Base-by-base conservation (phyloP, 1,140 invertebrate genomes). In the Micrasema longulum region DNA sequence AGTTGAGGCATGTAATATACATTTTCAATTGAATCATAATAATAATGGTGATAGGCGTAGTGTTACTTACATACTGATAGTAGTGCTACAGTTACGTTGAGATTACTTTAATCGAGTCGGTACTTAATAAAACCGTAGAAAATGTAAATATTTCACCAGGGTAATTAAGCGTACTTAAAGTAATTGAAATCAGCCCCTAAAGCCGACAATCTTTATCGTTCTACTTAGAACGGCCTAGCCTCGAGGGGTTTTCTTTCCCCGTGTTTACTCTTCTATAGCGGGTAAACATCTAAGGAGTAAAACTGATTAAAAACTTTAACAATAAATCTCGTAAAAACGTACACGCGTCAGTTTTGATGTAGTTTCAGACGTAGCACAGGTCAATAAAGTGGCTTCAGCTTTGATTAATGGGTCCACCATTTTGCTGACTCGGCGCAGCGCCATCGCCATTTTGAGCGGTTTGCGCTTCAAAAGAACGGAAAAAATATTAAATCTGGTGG, bases 271-370 rank as follows among this genome's bases (percentile, higher is more conserved):
- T 16, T 31, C n/a, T 60, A 18, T 53, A 16, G 12, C 16, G 55
- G 16, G 16, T 60, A 60, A 60, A 60, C 36, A 60, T 41, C 55
- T 43, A 16, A 7, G 36, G 55, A 60, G 35, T 41, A 18, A 60
- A 60, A 60, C 41, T 60, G 55, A 60, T 60, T 60, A 60, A 60
- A 60, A 60, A 60, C 55, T 60, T 60, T 60, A 20, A 60, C 35
- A 60, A 60, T 60, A 60, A 60, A 60, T 60, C 55, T 60, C 35
- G 55, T 41, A 43, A 60, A 60, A 60, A 41, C 36, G 36, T 60
- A 60, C 55, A 60, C 36, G 55, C 35, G 36, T 41, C 22, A 35
- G 55, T 38, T 60, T 60, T 60, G 55, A 60, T 60, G 55, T 60
- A 60, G 35, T 60, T 60, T 60, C 35, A 60, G 55, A 11, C 14